Conservation (phyloP, 2,888 invertebrate species). For the Crioceris asparagi region DNA sequence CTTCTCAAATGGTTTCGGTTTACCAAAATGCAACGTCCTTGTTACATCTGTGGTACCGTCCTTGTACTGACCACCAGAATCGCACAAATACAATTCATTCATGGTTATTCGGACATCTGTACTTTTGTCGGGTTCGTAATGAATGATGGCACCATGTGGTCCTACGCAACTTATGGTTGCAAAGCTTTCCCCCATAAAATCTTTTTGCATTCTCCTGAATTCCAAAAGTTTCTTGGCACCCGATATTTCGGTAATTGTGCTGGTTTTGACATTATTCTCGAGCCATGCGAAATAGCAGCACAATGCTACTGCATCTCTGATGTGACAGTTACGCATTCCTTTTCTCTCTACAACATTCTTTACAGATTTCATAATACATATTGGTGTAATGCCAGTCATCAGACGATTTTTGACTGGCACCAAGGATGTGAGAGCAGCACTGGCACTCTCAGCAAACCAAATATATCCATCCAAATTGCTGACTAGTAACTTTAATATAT, state of each 20-base stretch:
- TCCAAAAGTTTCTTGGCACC: constrained; percentile 58
- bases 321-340: constrained; percentile 69
- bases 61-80: constrained; percentile 80
- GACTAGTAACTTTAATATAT: constrained; percentile 37
- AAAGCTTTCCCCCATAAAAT: constrained; percentile 88
- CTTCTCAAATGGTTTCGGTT: constrained; percentile 61
- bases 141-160: constrained; percentile 86
- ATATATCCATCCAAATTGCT: constrained; percentile 23
- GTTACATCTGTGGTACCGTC: constrained; percentile 96
- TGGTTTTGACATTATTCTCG: constrained; percentile 56
- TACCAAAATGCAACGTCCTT: constrained; percentile 77
- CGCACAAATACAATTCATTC: constrained; percentile 77
- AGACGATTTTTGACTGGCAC: constrained; percentile 33
- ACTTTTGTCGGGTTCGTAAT: constrained; percentile 69
- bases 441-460: constrained; percentile 35
- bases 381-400: constrained; percentile 58
- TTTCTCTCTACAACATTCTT: constrained; percentile 75
- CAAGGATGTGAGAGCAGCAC: constrained; percentile 32
- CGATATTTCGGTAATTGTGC: constrained; percentile 59
- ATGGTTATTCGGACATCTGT: constrained; percentile 59
- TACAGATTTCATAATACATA: constrained; percentile 72
- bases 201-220: constrained; percentile 43
- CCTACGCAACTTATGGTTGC: constrained; percentile 88
- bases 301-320: constrained; percentile 74
- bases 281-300: constrained; percentile 77